Base-by-base conservation (phyloP, 2,797 vertebrate genomes). In the Loriculus beryllinus region DNA sequence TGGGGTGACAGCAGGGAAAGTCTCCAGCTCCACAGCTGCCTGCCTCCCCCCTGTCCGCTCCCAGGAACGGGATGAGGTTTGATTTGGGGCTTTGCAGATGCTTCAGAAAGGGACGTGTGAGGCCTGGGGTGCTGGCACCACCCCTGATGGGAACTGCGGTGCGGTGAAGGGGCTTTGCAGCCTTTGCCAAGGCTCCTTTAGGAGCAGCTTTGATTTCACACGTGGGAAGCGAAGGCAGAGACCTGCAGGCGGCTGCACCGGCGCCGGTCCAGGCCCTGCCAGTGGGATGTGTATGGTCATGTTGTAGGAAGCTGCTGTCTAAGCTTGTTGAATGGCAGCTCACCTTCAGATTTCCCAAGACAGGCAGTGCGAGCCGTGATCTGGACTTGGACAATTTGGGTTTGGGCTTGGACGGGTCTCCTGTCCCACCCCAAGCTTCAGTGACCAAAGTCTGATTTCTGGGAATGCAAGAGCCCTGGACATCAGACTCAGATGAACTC, bases 341-440 rank as follows among this genome's bases (percentile, higher is more conserved):
- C 0, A 0, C 69, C 62, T 52, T 48, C 7, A 7, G 71, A 28
- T 63, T 78, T 78, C 90, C 88, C 86, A 71, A 82, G 54, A 45
- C 1, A 21, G 54, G 39, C 62, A 52, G 31, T 9, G 18, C 0
- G 3, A 90, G 72, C 5, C 1, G 37, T 0, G 0, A 48, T 37
- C 37, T 64, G 83, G 40, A 33, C 48, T 88, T 78, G 43, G 57
- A 60, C 0, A 0, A 35, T 35, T 57, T 57, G 54, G 0, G 40
- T 40, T 51, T 75, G 83, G 42, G 20, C 48, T 88, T 81, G 52
- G 62, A 56, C 0, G 0, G 19, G 20, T 78, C n/a, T 74, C 42
- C 60, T 56, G 19, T 42, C 69, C 76, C 45, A 68, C 49, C 40
- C 62, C 49, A 49, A 64, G 13, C 39, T 64, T 62, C 60, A 48